These are phyloP conservation scores for Erythrocercus mccallii DNA, from an alignment of 2,113 vertebrate species.

Conservation along the genomic window DNA sequence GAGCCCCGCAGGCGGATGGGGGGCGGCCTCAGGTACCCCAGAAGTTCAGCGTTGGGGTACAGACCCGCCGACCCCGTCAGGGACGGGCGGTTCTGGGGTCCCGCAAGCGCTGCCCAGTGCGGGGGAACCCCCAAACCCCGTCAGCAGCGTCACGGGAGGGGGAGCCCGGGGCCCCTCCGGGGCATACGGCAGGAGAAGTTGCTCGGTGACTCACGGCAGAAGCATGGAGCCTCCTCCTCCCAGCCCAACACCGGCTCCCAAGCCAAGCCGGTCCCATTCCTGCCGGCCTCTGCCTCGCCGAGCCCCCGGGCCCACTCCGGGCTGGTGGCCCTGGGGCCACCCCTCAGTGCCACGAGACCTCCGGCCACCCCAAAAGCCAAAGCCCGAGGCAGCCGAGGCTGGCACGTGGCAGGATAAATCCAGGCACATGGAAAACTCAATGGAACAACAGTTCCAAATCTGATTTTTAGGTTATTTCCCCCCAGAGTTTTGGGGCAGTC, in stretches of 20 bases:
- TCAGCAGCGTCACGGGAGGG: neutral
- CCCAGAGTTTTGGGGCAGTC: neutral
- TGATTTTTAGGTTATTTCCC: neutral
- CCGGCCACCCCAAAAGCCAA: neutral
- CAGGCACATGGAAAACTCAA: neutral
- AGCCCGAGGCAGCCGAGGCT: neutral
- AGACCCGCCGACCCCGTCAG: too few relatives aligned
- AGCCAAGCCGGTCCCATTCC: neutral
- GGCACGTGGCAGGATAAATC: neutral
- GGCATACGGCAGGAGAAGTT: neutral
- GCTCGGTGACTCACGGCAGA: neutral
- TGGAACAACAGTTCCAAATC: neutral
- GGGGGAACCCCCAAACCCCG: neutral
- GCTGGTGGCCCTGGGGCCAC: neutral
- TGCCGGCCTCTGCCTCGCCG: too few relatives aligned
- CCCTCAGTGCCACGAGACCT: neutral
- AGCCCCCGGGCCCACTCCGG: too few relatives aligned
- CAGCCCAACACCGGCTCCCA: neutral
- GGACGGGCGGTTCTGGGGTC: neutral
- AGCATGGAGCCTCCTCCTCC: neutral
- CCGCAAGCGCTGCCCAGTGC: neutral
- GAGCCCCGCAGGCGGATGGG: neutral
- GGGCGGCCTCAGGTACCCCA: neutral
- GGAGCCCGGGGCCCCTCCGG: neutral
- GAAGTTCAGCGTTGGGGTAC: neutral